These are phyloP conservation scores for western clawed frog (Xenopus tropicalis) DNA, from an alignment of 2,113 vertebrate species.

Conservation along the genomic window UCB_Xtro_10.0 CM004445.2:123651001-123651500, in stretches of 20 bases:
- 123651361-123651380: neutral
- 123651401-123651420: neutral
- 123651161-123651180: conserved; percentile 34
- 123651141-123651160: conserved; percentile 37
- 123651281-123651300: conserved; percentile 30
- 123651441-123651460: too few species aligned
- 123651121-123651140: conserved; percentile 26
- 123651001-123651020: conserved; percentile 45
- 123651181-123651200: conserved; percentile 38
- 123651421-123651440: neutral
- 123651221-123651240: conserved; percentile 9
- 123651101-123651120: conserved; percentile 24
- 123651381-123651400: neutral
- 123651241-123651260: conserved; percentile 38
- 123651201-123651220: conserved; percentile 5
- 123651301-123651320: conserved; percentile 36
- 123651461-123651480: too few species aligned
- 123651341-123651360: conserved; percentile 29
- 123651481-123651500: too few species aligned
- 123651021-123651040: conserved; percentile 47
- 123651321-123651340: conserved; percentile 39
- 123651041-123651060: conserved; percentile 41
- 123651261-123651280: conserved; percentile 40
- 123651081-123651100: conserved; percentile 30
- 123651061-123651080: conserved; percentile 23